Conservation (phyloP, 1,140 invertebrate genomes). For the Musca vetustissima region DNA sequence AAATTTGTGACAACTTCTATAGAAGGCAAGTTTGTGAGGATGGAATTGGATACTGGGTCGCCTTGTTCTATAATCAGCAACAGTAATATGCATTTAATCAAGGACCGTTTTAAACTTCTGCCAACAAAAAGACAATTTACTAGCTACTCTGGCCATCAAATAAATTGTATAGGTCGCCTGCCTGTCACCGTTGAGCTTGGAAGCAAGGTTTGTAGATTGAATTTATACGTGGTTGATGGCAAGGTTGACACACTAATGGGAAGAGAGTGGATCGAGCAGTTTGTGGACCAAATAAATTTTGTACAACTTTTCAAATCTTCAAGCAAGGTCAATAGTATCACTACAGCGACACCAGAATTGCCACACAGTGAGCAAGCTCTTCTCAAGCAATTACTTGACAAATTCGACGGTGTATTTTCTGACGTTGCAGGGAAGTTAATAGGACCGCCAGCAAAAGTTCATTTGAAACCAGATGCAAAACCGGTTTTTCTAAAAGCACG, state of each 20-base stretch:
- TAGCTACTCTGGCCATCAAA: background rate
- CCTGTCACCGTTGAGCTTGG: background rate
- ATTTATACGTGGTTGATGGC: background rate
- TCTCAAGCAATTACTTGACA: background rate
- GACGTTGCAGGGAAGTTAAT: conserved; percentile 10
- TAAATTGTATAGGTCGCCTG: background rate
- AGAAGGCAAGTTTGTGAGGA: background rate
- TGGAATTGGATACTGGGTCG: background rate
- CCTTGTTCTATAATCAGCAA: background rate
- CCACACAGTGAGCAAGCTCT: background rate
- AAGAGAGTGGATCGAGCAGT: background rate
- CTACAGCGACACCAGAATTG: background rate
- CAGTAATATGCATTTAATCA: background rate
- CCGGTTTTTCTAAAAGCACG: background rate
- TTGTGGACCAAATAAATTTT: conserved; percentile 1
- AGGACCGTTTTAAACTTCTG: background rate
- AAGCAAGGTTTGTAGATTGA: background rate
- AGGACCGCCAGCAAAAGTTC: conserved; percentile 21
- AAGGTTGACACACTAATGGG: background rate
- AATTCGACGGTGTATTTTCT: background rate
- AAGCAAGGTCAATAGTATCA: background rate
- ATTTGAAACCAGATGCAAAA: conserved; percentile 10
- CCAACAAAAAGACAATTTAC: conserved; percentile 2
- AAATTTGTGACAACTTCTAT: background rate
- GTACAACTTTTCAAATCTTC: background rate